Base-by-base conservation (phyloP, 2,888 invertebrate genomes). In the Bunonema sp. region DNA sequence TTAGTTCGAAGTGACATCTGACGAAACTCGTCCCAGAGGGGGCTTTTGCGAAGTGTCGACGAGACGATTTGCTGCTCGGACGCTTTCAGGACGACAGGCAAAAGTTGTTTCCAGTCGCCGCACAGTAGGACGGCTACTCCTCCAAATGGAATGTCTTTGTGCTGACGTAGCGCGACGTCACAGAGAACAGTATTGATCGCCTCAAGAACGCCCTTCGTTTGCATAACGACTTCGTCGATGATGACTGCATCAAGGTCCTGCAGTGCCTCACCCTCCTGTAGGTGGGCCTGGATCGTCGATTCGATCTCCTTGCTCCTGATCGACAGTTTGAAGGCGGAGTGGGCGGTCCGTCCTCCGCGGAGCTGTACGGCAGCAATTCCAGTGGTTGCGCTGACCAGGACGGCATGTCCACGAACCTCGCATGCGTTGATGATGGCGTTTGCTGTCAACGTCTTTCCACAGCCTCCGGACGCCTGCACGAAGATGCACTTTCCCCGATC, bases 281-380 rank as follows among this genome's bases (percentile, higher is more conserved):
- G 16, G 3, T 41, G 29, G 1, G 12, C 28, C 1, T 22, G 31
- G 7, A 44, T 28, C n/a, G 18, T 21, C 2, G 39, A 35, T 2
- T 30, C 10, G 18, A 30, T 24, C 12, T 41, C 35, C 1, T 21
- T 20, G 16, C 36, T 16, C 7, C 40, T 33, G 10, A 31, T 26
- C 5, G 26, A 23, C 5, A 46, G 21, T 4, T 29, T 5, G 30
- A 72, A 52, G 24, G 57, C 52, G 7, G 66, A 67, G 61, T 72
- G 70, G 7, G 69, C 69, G 23, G 70, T 72, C 46, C 62, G 50
- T 4, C 70, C 70, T 10, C 61, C 56, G 37, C 59, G 52, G n/a
- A 74, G 46, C 20, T 72, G 57, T 10, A 69, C 72, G 4, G 71
- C 70, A 23, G 71, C 71, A 46, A 73, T 72, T 3, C 70, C 71